These are phyloP conservation scores for Callospermophilus lateralis DNA, from an alignment of 2,113 vertebrate species.

Conservation along the genomic window DNA sequence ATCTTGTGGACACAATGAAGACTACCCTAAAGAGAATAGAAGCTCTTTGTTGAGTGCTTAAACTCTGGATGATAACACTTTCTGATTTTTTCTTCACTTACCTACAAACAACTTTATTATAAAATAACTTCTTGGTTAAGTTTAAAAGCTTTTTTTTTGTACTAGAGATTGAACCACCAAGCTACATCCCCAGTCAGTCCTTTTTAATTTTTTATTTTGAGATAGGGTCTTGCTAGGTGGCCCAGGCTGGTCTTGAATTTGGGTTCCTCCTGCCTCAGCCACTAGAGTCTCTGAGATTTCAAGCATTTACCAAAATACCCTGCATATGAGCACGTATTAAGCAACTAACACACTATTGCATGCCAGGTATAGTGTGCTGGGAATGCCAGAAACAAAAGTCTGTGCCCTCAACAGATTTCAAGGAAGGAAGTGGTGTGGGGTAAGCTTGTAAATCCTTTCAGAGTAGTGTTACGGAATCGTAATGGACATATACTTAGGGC, in stretches of 20 bases:
- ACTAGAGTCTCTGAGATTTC: too few species aligned
- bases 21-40: neutral
- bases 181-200: too few species aligned
- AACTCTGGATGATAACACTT: neutral
- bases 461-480: neutral
- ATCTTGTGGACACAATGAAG: neutral
- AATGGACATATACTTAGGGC: neutral
- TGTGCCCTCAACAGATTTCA: neutral
- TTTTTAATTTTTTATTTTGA: too few species aligned
- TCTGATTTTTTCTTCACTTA: neutral
- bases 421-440: neutral
- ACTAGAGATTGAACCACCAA: too few species aligned
- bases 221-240: too few species aligned
- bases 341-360: neutral
- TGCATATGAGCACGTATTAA: neutral
- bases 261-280: too few species aligned
- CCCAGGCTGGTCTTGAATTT: too few species aligned
- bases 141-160: neutral
- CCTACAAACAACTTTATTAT: neutral
- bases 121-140: neutral
- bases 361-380: neutral
- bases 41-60: neutral
- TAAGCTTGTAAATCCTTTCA: neutral
- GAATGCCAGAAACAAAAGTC: neutral
- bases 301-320: too few species aligned